Evolutionary conservation across 1,140 invertebrate species (phyloP).

Genomic region (Ephestia elutella): DNA sequence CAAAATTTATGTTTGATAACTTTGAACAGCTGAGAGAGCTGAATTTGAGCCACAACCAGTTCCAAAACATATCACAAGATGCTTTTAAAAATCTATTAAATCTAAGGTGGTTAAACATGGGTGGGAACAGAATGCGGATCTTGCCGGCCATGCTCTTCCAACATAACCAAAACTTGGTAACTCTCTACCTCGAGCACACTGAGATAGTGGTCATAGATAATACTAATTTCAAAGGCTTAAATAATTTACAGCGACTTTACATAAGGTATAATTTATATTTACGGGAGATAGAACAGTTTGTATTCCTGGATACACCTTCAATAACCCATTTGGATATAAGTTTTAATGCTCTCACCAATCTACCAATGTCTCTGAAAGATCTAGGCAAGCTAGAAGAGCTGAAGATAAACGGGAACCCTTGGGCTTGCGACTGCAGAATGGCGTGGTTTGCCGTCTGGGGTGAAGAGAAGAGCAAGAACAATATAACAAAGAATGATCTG

Average conservation of each 20-base stretch:
- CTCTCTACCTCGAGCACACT: slow-evolving; percentile 77
- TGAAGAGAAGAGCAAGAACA: slow-evolving; percentile 67
- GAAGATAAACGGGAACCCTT: slow-evolving; percentile 83
- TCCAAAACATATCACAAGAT: slow-evolving; percentile 75
- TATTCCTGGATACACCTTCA: slow-evolving; percentile 76
- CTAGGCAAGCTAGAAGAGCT: slow-evolving; percentile 78
- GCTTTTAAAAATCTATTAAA: slow-evolving; percentile 76
- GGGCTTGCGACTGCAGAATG: slow-evolving; percentile 92
- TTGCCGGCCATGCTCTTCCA: slow-evolving; percentile 76
- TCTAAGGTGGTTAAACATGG: slow-evolving; percentile 76
- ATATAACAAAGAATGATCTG: slow-evolving; percentile 74
- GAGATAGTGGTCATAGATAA: slow-evolving; percentile 74
- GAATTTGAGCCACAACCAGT: slow-evolving; percentile 79
- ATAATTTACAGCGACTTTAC: slow-evolving; percentile 75
- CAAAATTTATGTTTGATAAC: slow-evolving; percentile 80
- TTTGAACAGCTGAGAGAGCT: slow-evolving; percentile 77
- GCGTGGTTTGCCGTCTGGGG: slow-evolving; percentile 87
- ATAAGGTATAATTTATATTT: slow-evolving; percentile 76
- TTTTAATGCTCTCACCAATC: slow-evolving; percentile 80
- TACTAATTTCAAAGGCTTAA: slow-evolving; percentile 75
- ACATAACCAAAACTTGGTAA: slow-evolving; percentile 73
- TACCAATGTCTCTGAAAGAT: slow-evolving; percentile 82
- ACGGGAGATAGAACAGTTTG: slow-evolving; percentile 77
- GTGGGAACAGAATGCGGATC: slow-evolving; percentile 73
- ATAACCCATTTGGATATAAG: slow-evolving; percentile 83